Evolutionary conservation across 2,113 vertebrate species (phyloP), one percentile per base, ranked within the genome.

Genomic region (Syngnathus scovelli): DNA sequence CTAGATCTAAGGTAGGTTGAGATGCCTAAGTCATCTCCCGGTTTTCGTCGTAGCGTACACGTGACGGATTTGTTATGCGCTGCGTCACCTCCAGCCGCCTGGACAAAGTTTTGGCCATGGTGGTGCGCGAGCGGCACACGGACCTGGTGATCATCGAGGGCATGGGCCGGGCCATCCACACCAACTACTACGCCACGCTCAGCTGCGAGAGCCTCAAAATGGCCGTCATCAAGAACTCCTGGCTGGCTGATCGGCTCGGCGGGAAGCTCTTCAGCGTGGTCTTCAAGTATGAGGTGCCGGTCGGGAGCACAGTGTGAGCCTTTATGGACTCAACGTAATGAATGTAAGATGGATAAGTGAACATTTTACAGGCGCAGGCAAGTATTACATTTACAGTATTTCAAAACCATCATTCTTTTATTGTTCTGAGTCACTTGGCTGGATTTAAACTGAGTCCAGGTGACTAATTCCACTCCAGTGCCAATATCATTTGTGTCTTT

Each of bases 111-210:
- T 74, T 99, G 89, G 94, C 95, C 0, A 87, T 81, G 68, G 91
- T 95, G 80, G 94, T 95, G 23, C 87, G 93, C 0, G 95, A 99
- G 72, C 90, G 94, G 0, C 80, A 92, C 39, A 95, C 95, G 0
- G 96, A 99, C 90, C 82, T 99, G 90, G 94, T 98, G 38, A 91
- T 99, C 75, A 98, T 99, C 1, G 97, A 99, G 79, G 97, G 97
- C 51, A 99, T 99, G 97, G 97, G 97, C 37, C 94, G 97, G 0
- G 96, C 97, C 55, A 94, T 99, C 61, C 97, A 99, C 89, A 99
- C 97, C 68, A 99, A 99, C 79, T 98, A 98, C 89, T 90, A 93
- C 0, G 97, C 96, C 0, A 88, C 81, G 12, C 84, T 99, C 23
- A 83, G 91, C 83, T 99, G 97, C 0, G 97, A 99, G 89, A 96